A percentile compares a stretch with the other conserved stretches of the same genome.
Conservation (phyloP, 2,113 vertebrate species). For the Orycteropus afer region DNA sequence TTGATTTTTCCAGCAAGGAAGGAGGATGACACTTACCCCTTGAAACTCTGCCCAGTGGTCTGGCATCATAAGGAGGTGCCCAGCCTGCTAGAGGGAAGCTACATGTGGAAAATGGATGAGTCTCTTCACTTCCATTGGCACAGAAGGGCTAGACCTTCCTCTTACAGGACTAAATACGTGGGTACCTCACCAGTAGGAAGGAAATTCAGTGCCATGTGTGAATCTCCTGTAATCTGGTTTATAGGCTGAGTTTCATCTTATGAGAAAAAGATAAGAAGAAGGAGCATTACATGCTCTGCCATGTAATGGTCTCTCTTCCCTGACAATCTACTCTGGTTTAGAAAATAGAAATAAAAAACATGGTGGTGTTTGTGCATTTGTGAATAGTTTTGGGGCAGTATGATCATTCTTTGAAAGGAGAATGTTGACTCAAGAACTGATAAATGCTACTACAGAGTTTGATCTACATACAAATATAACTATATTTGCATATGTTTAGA, state of each 20-base stretch:
- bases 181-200: neutral
- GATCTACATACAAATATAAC: neutral
- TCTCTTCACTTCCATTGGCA: neutral
- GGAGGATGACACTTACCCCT: neutral
- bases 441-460: neutral
- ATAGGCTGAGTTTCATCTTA: neutral
- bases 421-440: neutral
- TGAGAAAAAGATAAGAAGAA: neutral
- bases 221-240: neutral
- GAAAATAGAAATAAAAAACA: neutral
- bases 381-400: too few relatives aligned
- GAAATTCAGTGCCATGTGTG: accelerated
- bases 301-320: neutral
- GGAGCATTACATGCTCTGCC: neutral
- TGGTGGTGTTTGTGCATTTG: accelerated
- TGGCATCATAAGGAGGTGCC: neutral
- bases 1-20: neutral
- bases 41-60: neutral
- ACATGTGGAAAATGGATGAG: neutral
- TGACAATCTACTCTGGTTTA: neutral
- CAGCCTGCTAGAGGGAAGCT: neutral
- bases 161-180: neutral
- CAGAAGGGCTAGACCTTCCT: neutral
- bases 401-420: neutral
- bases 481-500: neutral